A percentile compares a stretch with the other conserved stretches of the same genome.
Evolutionary conservation across 2,888 invertebrate species (phyloP).

Genomic region (Stratiomys singularior): DNA sequence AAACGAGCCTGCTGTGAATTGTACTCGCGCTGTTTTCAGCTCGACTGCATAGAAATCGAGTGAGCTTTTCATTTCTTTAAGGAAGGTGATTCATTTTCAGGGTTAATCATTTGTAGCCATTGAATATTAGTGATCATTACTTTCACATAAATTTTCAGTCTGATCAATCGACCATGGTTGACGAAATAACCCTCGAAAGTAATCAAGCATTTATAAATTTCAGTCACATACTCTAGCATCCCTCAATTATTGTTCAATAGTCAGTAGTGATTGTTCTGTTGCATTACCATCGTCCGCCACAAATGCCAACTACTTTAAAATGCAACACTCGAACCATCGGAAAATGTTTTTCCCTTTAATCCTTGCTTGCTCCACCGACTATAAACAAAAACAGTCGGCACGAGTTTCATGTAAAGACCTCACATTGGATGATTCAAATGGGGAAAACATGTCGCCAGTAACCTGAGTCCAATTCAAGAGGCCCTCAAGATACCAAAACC

Average conservation of each 20-base stretch:
- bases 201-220: too few species aligned
- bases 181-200: too few species aligned
- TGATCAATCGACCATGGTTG: too few species aligned
- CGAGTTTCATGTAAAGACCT: conserved; percentile 51
- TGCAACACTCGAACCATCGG: conserved; percentile 27
- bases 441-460: conserved; percentile 37
- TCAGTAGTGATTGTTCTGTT: not conserved
- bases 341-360: conserved; percentile 20
- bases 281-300: not conserved
- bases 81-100: too few species aligned
- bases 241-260: conserved; percentile 20
- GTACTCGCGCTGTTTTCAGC: too few species aligned
- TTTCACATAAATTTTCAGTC: too few species aligned
- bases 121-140: too few species aligned
- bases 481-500: too few species aligned
- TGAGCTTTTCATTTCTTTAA: too few species aligned
- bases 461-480: conserved; percentile 34
- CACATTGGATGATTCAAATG: conserved; percentile 42
- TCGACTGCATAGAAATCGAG: too few species aligned
- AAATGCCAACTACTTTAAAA: conserved; percentile 32
- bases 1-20: too few species aligned
- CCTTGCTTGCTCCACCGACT: conserved; percentile 13
- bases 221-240: conserved; percentile 16
- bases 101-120: too few species aligned
- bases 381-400: conserved; percentile 47